Evolutionary conservation across 2,113 vertebrate species (phyloP), one percentile per base, ranked within the genome.

Genomic region (Egretta garzetta): DNA sequence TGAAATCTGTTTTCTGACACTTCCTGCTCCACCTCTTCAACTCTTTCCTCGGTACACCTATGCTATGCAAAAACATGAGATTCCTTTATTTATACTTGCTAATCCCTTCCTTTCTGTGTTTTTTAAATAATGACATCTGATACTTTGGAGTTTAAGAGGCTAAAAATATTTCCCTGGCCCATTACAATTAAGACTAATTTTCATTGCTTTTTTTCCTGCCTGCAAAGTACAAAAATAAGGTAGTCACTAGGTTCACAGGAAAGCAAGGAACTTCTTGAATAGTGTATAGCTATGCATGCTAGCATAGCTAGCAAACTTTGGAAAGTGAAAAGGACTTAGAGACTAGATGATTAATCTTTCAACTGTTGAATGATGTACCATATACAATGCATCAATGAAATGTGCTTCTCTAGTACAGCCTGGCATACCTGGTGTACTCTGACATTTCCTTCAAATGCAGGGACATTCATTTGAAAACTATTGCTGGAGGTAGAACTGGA

Each of bases 381-480:
- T 77, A 83, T 85, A 77, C 27, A 41, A 63, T 22, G 22, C 35
- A 88, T 68, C 63, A 43, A 33, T 80, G 35, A 93, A 86, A 86
- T 47, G 32, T 72, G 14, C 55, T 90, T 88, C 59, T 89, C 20
- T 88, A 41, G 26, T 67, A 30, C 37, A 74, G 50, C 14, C 67
- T 88, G 71, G 86, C 81, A 81, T 67, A 83, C 12, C n/a, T 71
- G 58, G 24, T 70, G 13, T 80, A 24, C 45, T 43, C 63, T 94
- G 95, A 97, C 82, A 95, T 91, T 94, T 94, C 60, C 68, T 92
- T 94, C 86, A 91, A 77, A 72, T 50, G 20, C 23, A 24, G 23
- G 63, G 63, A 86, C 27, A 3, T 86, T 86, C 64, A 67, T 93
- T 86, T 96, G n/a, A 93, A 94, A 86, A 84, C 23, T 68, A 33